Evolutionary conservation across 2,797 vertebrate species (phyloP).

Genomic region (Propithecus deckenii): DNA sequence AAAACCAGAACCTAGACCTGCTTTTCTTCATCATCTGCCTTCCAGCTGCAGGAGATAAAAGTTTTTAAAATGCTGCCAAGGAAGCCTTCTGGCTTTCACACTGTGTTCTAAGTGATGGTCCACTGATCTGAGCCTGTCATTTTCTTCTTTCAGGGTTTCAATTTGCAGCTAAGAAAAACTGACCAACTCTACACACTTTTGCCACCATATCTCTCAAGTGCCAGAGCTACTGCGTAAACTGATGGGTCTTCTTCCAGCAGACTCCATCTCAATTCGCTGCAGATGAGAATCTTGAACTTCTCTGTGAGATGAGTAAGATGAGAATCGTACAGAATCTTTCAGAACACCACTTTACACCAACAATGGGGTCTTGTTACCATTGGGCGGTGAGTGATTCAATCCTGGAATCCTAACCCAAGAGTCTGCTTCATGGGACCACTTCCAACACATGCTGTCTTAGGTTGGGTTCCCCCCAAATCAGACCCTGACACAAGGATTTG

Average conservation of each 20-base stretch:
- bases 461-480: not conserved
- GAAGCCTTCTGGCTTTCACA: not conserved
- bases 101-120: not conserved
- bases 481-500: not conserved
- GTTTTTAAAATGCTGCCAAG: not conserved
- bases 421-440: not conserved
- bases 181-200: not conserved
- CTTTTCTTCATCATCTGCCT: not conserved
- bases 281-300: not conserved
- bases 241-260: not conserved
- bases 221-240: not conserved
- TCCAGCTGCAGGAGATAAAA: not conserved
- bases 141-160: not conserved
- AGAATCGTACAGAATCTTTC: not conserved
- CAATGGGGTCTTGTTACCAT: not conserved
- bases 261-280: not conserved
- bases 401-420: not conserved
- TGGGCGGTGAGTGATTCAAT: not conserved
- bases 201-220: fast-evolving
- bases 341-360: not conserved
- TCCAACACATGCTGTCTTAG: not conserved
- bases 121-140: not conserved
- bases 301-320: not conserved
- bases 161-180: not conserved
- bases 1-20: not conserved